Evolutionary conservation across 2,888 invertebrate species (phyloP).

Genomic region (Elysia crispata): DNA sequence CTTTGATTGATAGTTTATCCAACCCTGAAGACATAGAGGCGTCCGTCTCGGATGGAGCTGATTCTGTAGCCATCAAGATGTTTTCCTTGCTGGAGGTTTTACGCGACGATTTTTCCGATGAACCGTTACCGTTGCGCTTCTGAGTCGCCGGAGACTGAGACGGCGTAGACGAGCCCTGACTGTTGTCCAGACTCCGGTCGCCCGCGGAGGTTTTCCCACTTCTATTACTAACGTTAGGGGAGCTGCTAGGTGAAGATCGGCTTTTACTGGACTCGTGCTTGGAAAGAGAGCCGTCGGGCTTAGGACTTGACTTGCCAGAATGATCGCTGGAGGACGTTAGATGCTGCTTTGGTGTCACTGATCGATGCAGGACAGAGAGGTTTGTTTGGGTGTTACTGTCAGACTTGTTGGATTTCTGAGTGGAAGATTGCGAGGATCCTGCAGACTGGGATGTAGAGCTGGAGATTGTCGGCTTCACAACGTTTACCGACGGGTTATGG

Average conservation of each 20-base stretch:
- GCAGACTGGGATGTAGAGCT: constrained; percentile 21
- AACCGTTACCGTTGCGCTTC: neutral
- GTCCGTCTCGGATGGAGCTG: constrained; percentile 14
- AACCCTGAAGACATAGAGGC: neutral
- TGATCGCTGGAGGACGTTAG: constrained; percentile 53
- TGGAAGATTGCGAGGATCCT: constrained; percentile 47
- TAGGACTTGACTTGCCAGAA: constrained; percentile 56
- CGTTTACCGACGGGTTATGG: constrained; percentile 60
- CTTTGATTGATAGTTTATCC: constrained; percentile 27
- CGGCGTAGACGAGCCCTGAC: neutral
- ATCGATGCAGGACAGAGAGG: constrained; percentile 67
- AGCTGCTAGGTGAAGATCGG: constrained; percentile 25
- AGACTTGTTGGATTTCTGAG: constrained; percentile 58
- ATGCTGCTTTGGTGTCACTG: constrained; percentile 53
- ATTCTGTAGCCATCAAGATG: neutral
- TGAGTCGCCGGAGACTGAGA: constrained; percentile 3
- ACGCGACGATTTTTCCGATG: neutral
- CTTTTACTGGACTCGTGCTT: neutral
- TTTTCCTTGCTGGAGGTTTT: constrained; percentile 29
- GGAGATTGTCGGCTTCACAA: constrained; percentile 69
- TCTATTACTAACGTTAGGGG: constrained; percentile 1
- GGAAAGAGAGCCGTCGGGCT: constrained; percentile 1
- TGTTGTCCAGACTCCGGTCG: neutral
- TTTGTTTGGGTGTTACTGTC: constrained; percentile 69
- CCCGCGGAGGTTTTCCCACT: constrained; percentile 2